Conservation (phyloP, 2,113 vertebrate genomes). For the Crypturellus undulatus region DNA sequence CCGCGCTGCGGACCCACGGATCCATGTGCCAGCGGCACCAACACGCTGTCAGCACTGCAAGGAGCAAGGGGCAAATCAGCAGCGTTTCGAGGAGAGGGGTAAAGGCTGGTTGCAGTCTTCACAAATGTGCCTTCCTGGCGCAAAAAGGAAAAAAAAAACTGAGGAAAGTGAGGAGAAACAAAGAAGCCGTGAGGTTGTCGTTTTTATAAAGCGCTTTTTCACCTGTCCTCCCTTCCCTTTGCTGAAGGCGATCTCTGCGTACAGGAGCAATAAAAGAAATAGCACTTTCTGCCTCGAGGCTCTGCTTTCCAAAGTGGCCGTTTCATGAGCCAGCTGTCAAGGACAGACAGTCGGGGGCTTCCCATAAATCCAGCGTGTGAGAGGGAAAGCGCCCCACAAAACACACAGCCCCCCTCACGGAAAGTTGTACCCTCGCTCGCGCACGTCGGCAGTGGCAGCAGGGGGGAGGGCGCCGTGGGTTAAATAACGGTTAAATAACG, state of each 20-base stretch:
- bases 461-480: not conserved
- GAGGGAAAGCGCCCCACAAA: no score
- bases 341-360: not conserved
- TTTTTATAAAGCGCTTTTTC: not conserved
- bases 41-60: no score
- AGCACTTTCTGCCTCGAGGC: not conserved
- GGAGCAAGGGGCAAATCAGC: not conserved
- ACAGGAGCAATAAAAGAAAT: not conserved
- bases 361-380: not conserved
- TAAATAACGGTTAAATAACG: not conserved
- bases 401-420: not conserved
- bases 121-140: not conserved
- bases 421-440: not conserved
- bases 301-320: not conserved
- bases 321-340: not conserved
- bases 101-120: accelerated
- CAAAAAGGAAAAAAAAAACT: not conserved
- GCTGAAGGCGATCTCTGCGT: not conserved
- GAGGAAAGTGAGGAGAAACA: no score
- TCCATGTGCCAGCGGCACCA: not conserved
- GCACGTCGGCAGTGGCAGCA: constrained; percentile 21
- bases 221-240: not conserved
- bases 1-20: not conserved
- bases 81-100: accelerated
- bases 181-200: not conserved